Base-by-base conservation (phyloP, 2,113 vertebrate genomes). In the Leucopternis melanops region DNA sequence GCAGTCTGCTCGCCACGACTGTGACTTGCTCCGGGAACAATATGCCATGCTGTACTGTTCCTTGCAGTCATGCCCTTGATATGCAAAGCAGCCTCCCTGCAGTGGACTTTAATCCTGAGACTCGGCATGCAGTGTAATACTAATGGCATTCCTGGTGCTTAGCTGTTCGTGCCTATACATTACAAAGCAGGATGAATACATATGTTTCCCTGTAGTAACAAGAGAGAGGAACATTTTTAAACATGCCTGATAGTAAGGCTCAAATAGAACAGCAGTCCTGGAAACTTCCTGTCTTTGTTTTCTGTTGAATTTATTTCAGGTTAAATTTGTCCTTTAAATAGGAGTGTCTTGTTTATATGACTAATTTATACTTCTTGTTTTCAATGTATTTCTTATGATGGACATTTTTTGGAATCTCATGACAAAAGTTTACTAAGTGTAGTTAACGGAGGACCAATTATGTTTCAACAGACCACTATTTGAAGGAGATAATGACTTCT, bases 401-500 rank as follows among this genome's bases (percentile, higher is more conserved):
- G n/a, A 29, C 78, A 4, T 12, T 47, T n/a, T 81, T 79, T 75
- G 26, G 47, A 63, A 59, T 93, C 49, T 70, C 1, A 0, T 91
- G 52, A 65, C 32, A n/a, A 8, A 72, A 71, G 52, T 94, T 87
- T 94, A 44, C 20, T 11, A 67, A 63, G 15, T 59, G 22, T 86
- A 38, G 32, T 72, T 96, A 91, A 94, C 40, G 66, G 77, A 95
- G 78, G 49, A 52, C 20, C 18, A 92, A 88, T 92, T 97, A 16
- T 98, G 16, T 97, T 97, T 97, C 94, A 94, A 95, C 97, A 99
- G 99, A 88, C 99, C 99, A 8, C 98, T 99, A 73, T 99, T 99
- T 98, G 99, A 99, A 97, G 99, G 99, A 11, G 99, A 99, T 98
- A 99, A 99, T 98, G 99, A 99, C 93, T 99, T 99, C 97, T 99